Evolutionary conservation across 2,888 invertebrate species (phyloP).

Genomic region (Suillia variegata): DNA sequence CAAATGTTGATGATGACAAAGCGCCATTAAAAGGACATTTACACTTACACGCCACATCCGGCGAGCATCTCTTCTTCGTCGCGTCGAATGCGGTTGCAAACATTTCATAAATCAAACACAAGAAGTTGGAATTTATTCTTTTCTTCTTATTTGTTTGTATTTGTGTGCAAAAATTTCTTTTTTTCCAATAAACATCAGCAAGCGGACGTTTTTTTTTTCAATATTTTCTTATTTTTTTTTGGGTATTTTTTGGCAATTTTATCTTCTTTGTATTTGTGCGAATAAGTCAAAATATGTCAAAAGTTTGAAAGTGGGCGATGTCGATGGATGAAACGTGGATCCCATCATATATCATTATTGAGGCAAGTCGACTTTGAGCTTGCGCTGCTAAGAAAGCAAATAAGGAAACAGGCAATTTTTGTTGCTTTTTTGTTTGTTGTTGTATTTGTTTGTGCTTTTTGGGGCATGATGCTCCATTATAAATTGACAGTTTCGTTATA

Average conservation of each 20-base stretch:
- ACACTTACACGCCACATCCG: constrained; percentile 32
- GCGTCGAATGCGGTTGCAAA: not conserved
- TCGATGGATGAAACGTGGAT: not conserved
- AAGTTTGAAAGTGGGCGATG: not conserved
- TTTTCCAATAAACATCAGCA: not conserved
- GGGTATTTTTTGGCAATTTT: constrained; percentile 21
- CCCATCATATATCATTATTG: constrained; percentile 1
- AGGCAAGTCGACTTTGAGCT: not conserved
- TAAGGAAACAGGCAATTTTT: not conserved
- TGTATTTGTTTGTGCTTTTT: no score
- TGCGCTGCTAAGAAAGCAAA: no score
- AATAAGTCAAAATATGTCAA: constrained; percentile 1
- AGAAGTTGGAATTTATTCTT: not conserved
- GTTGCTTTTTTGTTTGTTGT: not conserved
- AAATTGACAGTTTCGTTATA: constrained; percentile 1
- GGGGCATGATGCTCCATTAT: not conserved
- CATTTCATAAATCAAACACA: constrained; percentile 6
- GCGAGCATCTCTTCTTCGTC: not conserved
- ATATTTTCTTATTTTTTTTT: constrained; percentile 44
- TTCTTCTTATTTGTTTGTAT: not conserved
- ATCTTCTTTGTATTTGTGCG: not conserved
- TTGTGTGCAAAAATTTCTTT: not conserved
- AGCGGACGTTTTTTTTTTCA: constrained; percentile 44
- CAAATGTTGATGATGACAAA: constrained; percentile 57
- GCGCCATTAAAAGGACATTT: constrained; percentile 55